Percentiles rank a stretch among this genome's conserved stretches.
phyloP scores from a whole-genome alignment of 1,140 invertebrate species.

The Charaxes varanes region DNA sequence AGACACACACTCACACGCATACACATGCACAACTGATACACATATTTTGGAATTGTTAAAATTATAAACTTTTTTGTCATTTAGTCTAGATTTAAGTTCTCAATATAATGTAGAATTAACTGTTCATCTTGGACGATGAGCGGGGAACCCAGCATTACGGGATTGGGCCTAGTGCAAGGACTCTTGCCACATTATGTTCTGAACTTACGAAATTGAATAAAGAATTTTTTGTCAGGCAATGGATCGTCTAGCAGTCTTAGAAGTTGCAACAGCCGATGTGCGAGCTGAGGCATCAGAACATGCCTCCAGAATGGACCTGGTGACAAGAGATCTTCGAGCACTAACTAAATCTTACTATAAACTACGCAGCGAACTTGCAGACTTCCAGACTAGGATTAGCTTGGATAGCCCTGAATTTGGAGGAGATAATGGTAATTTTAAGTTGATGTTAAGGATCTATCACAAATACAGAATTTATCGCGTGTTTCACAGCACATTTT shows the following conservation, averaged over 20 bases:
- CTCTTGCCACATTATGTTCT: too few species aligned
- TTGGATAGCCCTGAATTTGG: conserved; percentile 42
- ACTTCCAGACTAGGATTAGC: conserved; percentile 47
- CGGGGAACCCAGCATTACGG: too few species aligned
- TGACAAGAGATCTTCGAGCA: conserved; percentile 45
- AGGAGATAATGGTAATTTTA: conserved; percentile 43
- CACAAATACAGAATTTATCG: neutral
- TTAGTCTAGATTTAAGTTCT: too few species aligned
- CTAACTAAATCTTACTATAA: conserved; percentile 59
- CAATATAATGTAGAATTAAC: too few species aligned
- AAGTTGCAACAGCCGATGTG: conserved; percentile 50
- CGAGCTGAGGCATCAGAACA: conserved; percentile 44
- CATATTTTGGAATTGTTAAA: too few species aligned
- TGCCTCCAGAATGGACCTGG: conserved; percentile 31
- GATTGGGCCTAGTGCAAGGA: too few species aligned
- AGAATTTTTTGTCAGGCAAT: conserved; percentile 27
- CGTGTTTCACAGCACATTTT: neutral
- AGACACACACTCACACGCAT: too few species aligned
- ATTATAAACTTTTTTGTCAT: too few species aligned
- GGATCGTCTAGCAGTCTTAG: conserved; percentile 47
- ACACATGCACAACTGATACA: too few species aligned
- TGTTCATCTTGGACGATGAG: too few species aligned
- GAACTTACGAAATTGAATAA: too few species aligned
- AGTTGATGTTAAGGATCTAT: neutral
- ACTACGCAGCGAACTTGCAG: conserved; percentile 44